phyloP scores from a whole-genome alignment of 1,140 invertebrate species.

The Procambarus clarkii region DNA sequence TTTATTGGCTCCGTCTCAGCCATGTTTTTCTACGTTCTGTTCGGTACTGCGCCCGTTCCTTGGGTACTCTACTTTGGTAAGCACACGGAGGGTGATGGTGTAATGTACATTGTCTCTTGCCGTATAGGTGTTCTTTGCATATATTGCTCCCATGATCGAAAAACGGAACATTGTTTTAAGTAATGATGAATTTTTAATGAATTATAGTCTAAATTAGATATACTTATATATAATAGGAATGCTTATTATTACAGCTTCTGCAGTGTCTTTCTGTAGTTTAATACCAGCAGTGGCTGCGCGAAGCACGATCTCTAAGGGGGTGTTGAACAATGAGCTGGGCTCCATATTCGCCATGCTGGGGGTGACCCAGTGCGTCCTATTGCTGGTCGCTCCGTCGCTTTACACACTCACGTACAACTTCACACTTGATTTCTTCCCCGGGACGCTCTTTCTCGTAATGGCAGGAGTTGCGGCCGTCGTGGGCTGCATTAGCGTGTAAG shows the following conservation, averaged over 20 bases:
- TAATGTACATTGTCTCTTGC: too few relatives aligned
- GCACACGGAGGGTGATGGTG: background rate
- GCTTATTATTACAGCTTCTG: background rate
- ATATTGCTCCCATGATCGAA: too few relatives aligned
- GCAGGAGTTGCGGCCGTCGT: constrained; percentile 7
- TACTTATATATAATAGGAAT: background rate
- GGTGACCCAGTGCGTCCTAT: background rate
- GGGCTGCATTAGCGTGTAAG: constrained; percentile 22
- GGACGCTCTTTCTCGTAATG: constrained; percentile 11
- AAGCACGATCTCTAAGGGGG: background rate
- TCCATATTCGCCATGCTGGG: background rate
- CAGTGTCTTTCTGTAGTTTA: background rate
- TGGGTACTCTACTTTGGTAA: constrained; percentile 44
- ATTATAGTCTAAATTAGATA: background rate
- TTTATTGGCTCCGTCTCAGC: constrained; percentile 21
- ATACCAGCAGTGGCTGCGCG: background rate
- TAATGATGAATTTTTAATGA: too few relatives aligned
- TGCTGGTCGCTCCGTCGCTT: background rate
- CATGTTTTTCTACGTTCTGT: constrained; percentile 19
- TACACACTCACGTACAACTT: constrained; percentile 20
- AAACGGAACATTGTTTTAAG: too few relatives aligned
- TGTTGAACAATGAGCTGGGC: background rate
- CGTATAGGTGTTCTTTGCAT: too few relatives aligned
- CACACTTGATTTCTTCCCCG: constrained; percentile 33
- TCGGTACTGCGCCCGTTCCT: constrained; percentile 16